Conservation (phyloP, 2,113 vertebrate species). For the Arizona elegans region DNA sequence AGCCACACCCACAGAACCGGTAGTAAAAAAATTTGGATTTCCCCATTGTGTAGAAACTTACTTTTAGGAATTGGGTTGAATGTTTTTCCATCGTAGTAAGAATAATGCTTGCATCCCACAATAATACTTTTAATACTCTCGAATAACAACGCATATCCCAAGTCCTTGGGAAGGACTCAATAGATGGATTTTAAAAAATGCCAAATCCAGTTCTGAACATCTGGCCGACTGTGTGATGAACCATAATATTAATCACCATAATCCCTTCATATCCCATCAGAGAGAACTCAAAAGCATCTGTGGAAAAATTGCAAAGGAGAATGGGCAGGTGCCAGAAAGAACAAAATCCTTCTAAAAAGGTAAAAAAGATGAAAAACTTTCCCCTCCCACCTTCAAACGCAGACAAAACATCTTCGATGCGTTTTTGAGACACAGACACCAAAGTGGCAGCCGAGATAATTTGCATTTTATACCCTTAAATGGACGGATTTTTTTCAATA, state of each 20-base stretch:
- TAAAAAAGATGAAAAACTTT: not conserved
- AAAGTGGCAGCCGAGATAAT: not conserved
- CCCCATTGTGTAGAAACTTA: too few relatives aligned
- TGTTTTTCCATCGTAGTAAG: not conserved
- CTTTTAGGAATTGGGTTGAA: too few relatives aligned
- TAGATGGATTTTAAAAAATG: too few relatives aligned
- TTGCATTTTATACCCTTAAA: not conserved
- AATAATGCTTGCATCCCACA: not conserved
- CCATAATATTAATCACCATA: not conserved
- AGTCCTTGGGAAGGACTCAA: too few relatives aligned
- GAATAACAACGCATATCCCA: too few relatives aligned
- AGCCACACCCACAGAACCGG: too few relatives aligned
- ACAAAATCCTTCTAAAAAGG: not conserved
- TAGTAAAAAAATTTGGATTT: too few relatives aligned
- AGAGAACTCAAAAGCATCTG: not conserved
- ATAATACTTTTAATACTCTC: too few relatives aligned
- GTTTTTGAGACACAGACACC: not conserved
- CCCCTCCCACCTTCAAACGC: accelerated
- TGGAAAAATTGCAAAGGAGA: not conserved
- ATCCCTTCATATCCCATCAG: not conserved
- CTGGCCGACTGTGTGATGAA: not conserved
- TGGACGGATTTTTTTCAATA: not conserved
- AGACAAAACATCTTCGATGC: not conserved
- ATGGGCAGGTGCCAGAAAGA: not conserved
- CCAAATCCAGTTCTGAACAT: too few relatives aligned